Percentiles rank a stretch among this genome's conserved stretches.
These are phyloP conservation scores for Philonicus albiceps DNA, from an alignment of 2,888 invertebrate species.

Conservation along the genomic window DNA sequence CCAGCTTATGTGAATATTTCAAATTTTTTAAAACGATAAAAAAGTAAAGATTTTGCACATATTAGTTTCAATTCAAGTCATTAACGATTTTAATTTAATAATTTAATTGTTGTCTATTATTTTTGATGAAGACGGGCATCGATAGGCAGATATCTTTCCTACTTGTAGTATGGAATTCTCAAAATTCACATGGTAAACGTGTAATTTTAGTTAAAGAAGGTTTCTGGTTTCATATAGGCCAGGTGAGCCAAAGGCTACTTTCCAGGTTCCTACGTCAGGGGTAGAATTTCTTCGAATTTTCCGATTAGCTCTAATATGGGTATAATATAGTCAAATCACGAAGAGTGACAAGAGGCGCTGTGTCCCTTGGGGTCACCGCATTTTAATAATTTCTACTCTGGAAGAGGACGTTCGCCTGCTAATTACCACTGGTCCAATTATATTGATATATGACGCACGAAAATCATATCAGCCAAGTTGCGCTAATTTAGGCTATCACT, in stretches of 20 bases:
- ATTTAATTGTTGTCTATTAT: too few relatives aligned
- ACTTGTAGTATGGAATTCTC: too few relatives aligned
- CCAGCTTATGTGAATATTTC: too few relatives aligned
- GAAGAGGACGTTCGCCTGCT: background rate
- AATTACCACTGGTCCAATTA: slow-evolving; percentile 31
- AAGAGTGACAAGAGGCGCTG: background rate
- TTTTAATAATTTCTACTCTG: background rate
- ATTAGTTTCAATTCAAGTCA: too few relatives aligned
- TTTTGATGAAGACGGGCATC: too few relatives aligned
- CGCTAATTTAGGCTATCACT: slow-evolving; percentile 33
- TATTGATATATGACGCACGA: slow-evolving; percentile 36
- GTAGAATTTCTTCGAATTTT: background rate
- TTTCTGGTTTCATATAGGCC: background rate
- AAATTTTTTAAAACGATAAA: too few relatives aligned
- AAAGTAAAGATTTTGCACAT: too few relatives aligned
- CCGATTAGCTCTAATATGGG: background rate
- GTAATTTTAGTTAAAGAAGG: too few relatives aligned
- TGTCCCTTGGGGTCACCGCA: background rate
- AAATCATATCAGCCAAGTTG: slow-evolving; percentile 34
- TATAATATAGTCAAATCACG: slow-evolving; percentile 16
- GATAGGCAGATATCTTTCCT: too few relatives aligned
- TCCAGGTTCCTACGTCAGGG: background rate
- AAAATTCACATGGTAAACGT: too few relatives aligned
- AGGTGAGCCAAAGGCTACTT: background rate
- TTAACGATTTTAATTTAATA: too few relatives aligned